Evolutionary conservation across 2,888 invertebrate species (phyloP).

Genomic region (Thyatira batis): DNA sequence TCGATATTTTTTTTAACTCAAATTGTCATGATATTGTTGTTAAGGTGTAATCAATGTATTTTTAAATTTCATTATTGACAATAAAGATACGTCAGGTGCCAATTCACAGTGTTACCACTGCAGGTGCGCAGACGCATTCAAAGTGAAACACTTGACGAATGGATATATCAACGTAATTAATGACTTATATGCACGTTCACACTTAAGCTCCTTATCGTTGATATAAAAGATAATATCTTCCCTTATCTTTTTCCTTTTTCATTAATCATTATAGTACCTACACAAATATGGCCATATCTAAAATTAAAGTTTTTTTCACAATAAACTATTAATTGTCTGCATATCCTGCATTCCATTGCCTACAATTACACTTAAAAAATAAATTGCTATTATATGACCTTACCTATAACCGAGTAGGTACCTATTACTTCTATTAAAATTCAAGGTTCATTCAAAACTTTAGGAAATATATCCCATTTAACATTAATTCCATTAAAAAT

Average conservation of each 20-base stretch:
- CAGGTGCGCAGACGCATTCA: conserved; percentile 9
- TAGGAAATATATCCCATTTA: conserved; percentile 51
- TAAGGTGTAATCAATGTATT: no score
- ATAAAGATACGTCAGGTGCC: conserved; percentile 22
- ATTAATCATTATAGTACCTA: background rate
- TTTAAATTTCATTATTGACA: no score
- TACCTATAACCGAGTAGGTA: conserved; percentile 8
- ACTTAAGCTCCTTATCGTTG: conserved; percentile 3
- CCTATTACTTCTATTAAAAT: conserved; percentile 45
- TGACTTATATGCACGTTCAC: conserved; percentile 11
- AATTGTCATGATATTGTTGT: no score
- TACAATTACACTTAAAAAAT: conserved; percentile 10
- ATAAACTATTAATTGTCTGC: background rate
- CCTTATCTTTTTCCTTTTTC: no score
- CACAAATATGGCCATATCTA: background rate
- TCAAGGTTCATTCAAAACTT: conserved; percentile 54
- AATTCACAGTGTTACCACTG: background rate
- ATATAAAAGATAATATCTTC: no score
- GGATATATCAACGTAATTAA: conserved; percentile 28
- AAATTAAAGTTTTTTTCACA: background rate
- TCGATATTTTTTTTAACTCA: no score
- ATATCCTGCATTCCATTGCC: background rate
- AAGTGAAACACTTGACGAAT: conserved; percentile 18
- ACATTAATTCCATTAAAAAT: conserved; percentile 24
- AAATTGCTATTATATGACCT: conserved; percentile 21